Base-by-base conservation (phyloP, 53 echinoderm and acorn worm genomes). In the Temnopleurus reevesii region DNA sequence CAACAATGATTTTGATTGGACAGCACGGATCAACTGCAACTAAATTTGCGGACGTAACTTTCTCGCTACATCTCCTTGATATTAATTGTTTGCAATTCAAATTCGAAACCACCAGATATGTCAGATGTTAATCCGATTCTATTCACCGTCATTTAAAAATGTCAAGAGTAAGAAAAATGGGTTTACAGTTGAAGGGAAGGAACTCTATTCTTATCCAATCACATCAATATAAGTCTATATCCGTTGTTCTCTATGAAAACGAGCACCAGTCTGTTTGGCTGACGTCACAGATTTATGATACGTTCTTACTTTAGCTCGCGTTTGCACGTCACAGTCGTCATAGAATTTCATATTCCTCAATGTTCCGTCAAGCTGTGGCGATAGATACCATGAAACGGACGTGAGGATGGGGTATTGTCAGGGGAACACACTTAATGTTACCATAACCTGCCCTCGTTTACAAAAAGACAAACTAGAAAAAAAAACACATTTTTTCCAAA, bases 231-330 rank as follows among this genome's bases (percentile, higher is more conserved):
- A 85, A 45, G 60, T 8, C 59, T 45, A 59, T 45, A 60, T 85
- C 36, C 86, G 86, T 60, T 43, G 59, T 12, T 85, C 44, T 43
- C 44, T 45, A 83, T 85, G 44, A 85, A 85, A 85, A 85, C 55
- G 55, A 60, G 59, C 38, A 59, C 86, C 86, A 85, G 86, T 85
- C 59, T 60, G 63, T 19, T 4, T 23, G 4, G 13, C 86, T 85
- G 86, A 85, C 86, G 86, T 85, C 86, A 85, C 61, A 43, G 63
- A 44, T 60, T 85, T 59, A 61, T 85, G 86, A 59, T 85, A 60
- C 61, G 24, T 85, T 85, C 34, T 83, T 46, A 44, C 8, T 30
- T 55, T 54, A 19, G 34, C 58, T 23, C 86, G 86, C 36, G 83
- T 10, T 30, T 36, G 34, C 58, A 85, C 86, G 86, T 85, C 86